These are phyloP conservation scores for Rhincodon typus DNA, from an alignment of 2,797 vertebrate species.

Conservation along the genomic window DNA sequence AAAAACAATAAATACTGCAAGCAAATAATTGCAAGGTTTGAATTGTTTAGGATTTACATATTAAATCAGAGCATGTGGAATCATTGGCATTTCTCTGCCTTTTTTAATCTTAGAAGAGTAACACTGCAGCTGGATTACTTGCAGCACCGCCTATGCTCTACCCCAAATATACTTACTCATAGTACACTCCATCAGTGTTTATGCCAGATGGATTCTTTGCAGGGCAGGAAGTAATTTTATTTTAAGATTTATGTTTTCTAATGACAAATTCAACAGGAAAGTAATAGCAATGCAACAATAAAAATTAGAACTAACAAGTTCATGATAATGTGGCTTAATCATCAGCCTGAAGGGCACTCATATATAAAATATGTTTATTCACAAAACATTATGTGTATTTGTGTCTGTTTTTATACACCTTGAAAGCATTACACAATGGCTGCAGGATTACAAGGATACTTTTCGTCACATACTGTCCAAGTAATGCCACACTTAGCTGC, in stretches of 20 bases:
- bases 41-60: neutral
- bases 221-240: neutral
- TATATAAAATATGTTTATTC: neutral
- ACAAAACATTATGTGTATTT: neutral
- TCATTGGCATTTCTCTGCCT: neutral
- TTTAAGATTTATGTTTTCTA: neutral
- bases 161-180: neutral
- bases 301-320: neutral
- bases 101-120: too few species aligned
- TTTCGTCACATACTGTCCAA: neutral
- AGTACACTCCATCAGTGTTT: neutral
- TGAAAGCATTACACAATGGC: neutral
- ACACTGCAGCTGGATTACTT: neutral
- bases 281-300: neutral
- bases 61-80: neutral
- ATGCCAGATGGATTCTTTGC: neutral
- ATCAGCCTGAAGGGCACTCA: neutral
- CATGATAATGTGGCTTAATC: neutral
- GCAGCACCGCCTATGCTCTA: neutral
- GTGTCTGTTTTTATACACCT: neutral
- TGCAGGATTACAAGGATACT: neutral
- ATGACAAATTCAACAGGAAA: neutral
- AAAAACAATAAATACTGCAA: neutral
- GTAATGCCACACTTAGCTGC: neutral
- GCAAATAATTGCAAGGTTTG: neutral